These are phyloP conservation scores for Drosophila histrio DNA, from an alignment of 2,888 invertebrate genomes.

Conservation along the genomic window DNA sequence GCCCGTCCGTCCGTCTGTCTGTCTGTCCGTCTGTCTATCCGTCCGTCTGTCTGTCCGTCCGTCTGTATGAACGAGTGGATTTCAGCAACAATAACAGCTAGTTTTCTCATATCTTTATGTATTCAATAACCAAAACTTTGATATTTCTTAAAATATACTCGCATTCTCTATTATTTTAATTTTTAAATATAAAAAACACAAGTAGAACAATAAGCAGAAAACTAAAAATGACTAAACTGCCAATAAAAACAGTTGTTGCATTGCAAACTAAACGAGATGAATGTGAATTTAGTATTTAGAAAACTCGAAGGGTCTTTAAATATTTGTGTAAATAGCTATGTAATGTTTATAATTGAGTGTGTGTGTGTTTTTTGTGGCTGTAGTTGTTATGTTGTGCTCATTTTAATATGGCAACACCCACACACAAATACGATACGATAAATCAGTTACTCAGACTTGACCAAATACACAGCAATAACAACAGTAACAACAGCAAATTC, in stretches of 20 bases:
- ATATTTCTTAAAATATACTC: background rate
- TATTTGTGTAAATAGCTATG: background rate
- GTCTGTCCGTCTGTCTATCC: too few relatives aligned
- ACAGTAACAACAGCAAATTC: constrained; percentile 11
- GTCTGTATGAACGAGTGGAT: too few relatives aligned
- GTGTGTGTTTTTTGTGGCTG: background rate
- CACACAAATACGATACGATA: constrained; percentile 44
- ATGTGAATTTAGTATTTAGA: background rate
- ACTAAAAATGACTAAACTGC: background rate
- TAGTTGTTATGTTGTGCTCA: constrained; percentile 14
- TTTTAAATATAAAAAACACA: background rate
- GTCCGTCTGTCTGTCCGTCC: too few relatives aligned
- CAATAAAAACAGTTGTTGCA: background rate
- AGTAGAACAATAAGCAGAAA: background rate
- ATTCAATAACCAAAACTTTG: background rate
- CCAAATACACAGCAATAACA: constrained; percentile 63
- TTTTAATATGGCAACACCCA: constrained; percentile 44
- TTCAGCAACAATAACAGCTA: too few relatives aligned
- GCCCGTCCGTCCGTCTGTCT: too few relatives aligned
- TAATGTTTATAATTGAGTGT: background rate
- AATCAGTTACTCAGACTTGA: constrained; percentile 74
- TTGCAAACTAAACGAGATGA: background rate
- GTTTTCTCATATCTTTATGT: too few relatives aligned
- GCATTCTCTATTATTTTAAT: background rate
- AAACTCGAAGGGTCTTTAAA: background rate